Evolutionary conservation across 2,113 vertebrate genomes (phyloP), one percentile per base, ranked within the genome.

Genomic region (Cyanistes caeruleus): DNA sequence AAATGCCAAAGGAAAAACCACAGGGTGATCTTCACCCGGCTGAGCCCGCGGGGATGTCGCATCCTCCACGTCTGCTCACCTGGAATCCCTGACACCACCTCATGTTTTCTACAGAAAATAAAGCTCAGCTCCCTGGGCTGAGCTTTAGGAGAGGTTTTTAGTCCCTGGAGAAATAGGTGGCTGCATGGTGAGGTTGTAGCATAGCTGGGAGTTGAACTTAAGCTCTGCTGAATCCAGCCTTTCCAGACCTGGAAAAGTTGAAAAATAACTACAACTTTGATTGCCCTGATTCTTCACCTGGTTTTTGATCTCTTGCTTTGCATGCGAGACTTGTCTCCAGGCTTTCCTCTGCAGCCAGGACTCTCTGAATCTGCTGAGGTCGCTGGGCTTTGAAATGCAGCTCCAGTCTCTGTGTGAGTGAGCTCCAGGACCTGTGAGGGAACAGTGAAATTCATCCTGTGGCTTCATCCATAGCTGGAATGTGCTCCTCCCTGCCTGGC

Each of bases 221-320:
- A 43, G 62, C 81, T 78, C 30, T 84, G 81, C 35, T 67, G 64
- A 72, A 91, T 84, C 77, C 64, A 69, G 83, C 49, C 63, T 93
- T 89, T 92, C 86, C 87, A 87, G 77, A 82, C 35, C 30, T 79
- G 62, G 28, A 69, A 64, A 84, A 93, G 53, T 31, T 72, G 77
- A 52, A 91, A 79, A 91, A 44, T 74, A 51, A 51, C 81, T 65
- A 17, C 1, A 2, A 2, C 69, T 91, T 78, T 60, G 84, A 49
- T 60, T 79, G 37, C 53, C n/a, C 58, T 60, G 72, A 5, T 75
- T 79, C 74, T 82, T 91, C 84, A 87, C 78, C 84, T 87, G 92
- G 21, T 43, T 82, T 97, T 96, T 96, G 95, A 96, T 96, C 87
- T 93, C 80, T 68, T 68, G 70, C 87, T 96, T 94, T 95, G 90